phyloP scores from a whole-genome alignment of 2,888 invertebrate species.

The Apodemia duryi region DNA sequence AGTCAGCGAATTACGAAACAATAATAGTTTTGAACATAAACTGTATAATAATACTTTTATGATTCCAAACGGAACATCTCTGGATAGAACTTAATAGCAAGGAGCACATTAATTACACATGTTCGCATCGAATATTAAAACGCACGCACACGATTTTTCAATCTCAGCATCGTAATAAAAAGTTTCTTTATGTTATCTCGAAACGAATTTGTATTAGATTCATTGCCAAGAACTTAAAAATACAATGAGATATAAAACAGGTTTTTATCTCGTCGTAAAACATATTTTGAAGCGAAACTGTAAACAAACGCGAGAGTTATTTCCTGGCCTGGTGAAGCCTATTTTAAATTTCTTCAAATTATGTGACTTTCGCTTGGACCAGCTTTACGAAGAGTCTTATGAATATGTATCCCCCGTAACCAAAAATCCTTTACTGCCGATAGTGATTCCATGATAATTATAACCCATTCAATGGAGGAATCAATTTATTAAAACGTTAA shows the following conservation, averaged over 20 bases:
- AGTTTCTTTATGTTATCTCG: neutral
- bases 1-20: neutral
- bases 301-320: neutral
- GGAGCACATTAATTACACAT: neutral
- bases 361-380: neutral
- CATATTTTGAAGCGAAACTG: neutral
- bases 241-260: neutral
- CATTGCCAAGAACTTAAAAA: neutral
- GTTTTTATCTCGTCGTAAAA: neutral
- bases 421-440: no score
- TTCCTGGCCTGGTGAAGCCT: neutral
- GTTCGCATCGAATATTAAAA: neutral
- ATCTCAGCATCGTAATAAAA: constrained; percentile 1
- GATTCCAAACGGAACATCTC: neutral
- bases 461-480: no score
- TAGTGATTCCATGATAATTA: no score
- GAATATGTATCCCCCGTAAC: no score
- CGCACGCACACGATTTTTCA: neutral
- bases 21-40: neutral
- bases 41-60: neutral
- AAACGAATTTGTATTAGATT: neutral
- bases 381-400: neutral
- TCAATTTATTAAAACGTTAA: no score
- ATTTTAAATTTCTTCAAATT: neutral
- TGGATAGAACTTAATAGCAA: neutral